phyloP scores from a whole-genome alignment of 2,113 vertebrate species.

The Condylura cristata region DNA sequence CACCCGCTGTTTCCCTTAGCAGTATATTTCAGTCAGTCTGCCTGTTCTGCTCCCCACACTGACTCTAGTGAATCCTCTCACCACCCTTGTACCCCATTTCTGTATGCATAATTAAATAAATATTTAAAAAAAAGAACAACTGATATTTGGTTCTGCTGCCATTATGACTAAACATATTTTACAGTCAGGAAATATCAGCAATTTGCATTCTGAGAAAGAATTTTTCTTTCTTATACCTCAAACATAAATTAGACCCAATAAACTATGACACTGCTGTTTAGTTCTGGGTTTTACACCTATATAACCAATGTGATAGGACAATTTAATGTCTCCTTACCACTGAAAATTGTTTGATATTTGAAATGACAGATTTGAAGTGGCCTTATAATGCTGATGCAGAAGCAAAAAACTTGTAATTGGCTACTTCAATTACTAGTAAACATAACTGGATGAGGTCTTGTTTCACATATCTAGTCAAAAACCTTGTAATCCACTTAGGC shows the following conservation, averaged over 20 bases:
- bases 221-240: slow-evolving; percentile 11
- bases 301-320: background rate
- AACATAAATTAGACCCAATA: background rate
- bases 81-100: too few relatives aligned
- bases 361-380: background rate
- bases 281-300: background rate
- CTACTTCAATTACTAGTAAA: background rate
- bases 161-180: slow-evolving; percentile 17
- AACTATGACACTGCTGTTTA: background rate
- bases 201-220: background rate
- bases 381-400: background rate
- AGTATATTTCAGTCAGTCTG: too few relatives aligned
- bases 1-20: too few relatives aligned
- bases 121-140: too few relatives aligned
- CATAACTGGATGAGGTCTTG: background rate
- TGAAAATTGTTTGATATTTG: background rate
- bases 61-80: too few relatives aligned
- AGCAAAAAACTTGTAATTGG: background rate
- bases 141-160: background rate
- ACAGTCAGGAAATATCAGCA: background rate
- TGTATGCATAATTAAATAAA: too few relatives aligned
- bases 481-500: background rate
- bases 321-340: background rate
- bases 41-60: too few relatives aligned
- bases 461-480: background rate